Evolutionary conservation across 2,888 invertebrate genomes (phyloP).

Genomic region (Tinea semifulvella): DNA sequence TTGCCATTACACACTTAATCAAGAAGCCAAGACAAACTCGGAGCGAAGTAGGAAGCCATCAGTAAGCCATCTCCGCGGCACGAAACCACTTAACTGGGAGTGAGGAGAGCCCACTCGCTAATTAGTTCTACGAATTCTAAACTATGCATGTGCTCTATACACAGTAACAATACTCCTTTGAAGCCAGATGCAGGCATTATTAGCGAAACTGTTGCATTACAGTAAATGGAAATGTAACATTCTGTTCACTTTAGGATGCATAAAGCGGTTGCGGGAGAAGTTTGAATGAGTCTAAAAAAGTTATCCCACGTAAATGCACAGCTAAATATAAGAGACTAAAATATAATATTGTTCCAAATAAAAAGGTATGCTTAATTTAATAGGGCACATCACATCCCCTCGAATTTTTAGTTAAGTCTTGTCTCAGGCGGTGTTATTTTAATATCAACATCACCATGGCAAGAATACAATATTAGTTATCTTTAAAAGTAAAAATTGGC

Average conservation of each 20-base stretch:
- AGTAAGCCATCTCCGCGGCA: conserved; percentile 36
- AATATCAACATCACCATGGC: too few relatives aligned
- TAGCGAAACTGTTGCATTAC: conserved; percentile 7
- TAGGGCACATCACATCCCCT: too few relatives aligned
- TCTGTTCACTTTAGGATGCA: background rate
- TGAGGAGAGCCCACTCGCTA: conserved; percentile 28
- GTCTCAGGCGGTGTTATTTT: too few relatives aligned
- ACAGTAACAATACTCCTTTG: conserved; percentile 20
- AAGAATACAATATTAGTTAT: too few relatives aligned
- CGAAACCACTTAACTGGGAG: conserved; percentile 40
- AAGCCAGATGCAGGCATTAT: conserved; percentile 36
- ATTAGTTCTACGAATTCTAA: conserved; percentile 44
- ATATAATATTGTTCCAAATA: too few relatives aligned
- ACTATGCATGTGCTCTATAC: background rate
- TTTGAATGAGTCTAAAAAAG: background rate
- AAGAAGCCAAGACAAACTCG: conserved; percentile 46
- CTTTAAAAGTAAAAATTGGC: too few relatives aligned
- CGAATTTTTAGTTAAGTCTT: too few relatives aligned
- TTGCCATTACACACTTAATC: conserved; percentile 41
- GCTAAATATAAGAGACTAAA: too few relatives aligned
- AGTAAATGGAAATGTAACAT: conserved; percentile 6
- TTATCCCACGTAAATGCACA: too few relatives aligned
- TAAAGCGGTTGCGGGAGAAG: background rate
- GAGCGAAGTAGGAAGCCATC: conserved; percentile 41
- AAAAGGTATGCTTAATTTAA: too few relatives aligned